Percentiles rank a stretch among this genome's conserved stretches.
phyloP scores from a whole-genome alignment of 2,113 vertebrate species.

The Sturnus vulgaris region DNA sequence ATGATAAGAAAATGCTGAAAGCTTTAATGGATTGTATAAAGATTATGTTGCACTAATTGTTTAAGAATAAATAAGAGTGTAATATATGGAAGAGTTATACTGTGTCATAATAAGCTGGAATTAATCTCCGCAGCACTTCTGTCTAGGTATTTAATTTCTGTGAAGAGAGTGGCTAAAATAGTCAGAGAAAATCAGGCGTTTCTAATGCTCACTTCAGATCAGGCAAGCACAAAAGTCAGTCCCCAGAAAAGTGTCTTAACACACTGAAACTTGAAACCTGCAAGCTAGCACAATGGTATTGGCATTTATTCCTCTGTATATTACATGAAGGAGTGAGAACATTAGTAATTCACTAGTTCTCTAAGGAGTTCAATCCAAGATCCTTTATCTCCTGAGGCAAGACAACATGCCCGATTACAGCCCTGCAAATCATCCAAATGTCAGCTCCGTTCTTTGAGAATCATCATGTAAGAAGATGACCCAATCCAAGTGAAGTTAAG shows the following conservation, averaged over 20 bases:
- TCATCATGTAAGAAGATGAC: not conserved
- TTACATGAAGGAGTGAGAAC: not conserved
- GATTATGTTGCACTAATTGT: not conserved
- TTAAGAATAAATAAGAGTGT: not conserved
- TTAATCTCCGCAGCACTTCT: not conserved
- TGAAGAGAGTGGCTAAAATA: not conserved
- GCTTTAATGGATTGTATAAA: not conserved
- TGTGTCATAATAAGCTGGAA: not conserved
- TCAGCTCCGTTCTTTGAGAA: not conserved
- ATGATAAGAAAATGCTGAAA: not conserved
- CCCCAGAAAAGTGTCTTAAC: not conserved
- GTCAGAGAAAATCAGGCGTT: not conserved
- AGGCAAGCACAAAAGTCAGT: not conserved
- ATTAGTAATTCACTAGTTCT: not conserved
- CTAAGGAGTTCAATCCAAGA: not conserved
- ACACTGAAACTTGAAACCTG: not conserved
- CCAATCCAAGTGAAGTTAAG: not conserved
- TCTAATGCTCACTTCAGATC: not conserved
- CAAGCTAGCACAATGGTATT: not conserved
- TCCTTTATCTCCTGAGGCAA: not conserved
- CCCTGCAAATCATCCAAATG: not conserved
- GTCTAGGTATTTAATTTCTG: not conserved
- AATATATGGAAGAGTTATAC: not conserved
- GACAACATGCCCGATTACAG: not conserved
- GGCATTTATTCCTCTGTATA: not conserved